phyloP scores from a whole-genome alignment of 2,113 vertebrate species.

The Corynorhinus townsendii region DNA sequence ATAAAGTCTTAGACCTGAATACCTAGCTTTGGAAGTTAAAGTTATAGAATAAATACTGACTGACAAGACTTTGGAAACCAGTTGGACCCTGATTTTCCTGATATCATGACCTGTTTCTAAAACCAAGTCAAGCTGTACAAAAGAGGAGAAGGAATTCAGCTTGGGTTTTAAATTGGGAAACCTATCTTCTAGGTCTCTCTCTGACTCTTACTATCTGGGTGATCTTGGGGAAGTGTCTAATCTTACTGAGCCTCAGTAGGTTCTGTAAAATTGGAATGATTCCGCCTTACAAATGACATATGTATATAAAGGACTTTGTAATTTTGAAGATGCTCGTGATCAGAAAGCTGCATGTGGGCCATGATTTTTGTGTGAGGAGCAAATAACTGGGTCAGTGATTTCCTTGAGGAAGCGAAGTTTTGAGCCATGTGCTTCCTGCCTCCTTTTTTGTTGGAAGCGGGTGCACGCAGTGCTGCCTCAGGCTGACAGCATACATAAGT shows the following conservation, averaged over 20 bases:
- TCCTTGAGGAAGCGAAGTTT: neutral
- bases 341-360: neutral
- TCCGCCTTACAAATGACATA: neutral
- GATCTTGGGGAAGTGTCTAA: neutral
- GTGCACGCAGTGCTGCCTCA: conserved; percentile 28
- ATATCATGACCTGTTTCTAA: neutral
- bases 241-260: neutral
- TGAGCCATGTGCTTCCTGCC: neutral
- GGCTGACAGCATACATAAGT: conserved; percentile 41
- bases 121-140: neutral
- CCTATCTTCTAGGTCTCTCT: neutral
- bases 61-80: neutral
- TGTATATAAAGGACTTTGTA: neutral
- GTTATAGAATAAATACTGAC: neutral
- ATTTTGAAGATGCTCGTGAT: neutral
- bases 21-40: neutral
- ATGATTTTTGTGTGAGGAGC: neutral
- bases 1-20: neutral
- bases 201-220: neutral
- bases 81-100: neutral
- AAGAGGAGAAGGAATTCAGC: neutral
- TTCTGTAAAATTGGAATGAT: neutral
- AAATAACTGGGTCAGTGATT: neutral
- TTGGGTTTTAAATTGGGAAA: neutral
- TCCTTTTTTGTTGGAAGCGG: neutral